These are phyloP conservation scores for Tetraneura akinire DNA, from an alignment of 1,140 invertebrate genomes.

Conservation along the genomic window DNA sequence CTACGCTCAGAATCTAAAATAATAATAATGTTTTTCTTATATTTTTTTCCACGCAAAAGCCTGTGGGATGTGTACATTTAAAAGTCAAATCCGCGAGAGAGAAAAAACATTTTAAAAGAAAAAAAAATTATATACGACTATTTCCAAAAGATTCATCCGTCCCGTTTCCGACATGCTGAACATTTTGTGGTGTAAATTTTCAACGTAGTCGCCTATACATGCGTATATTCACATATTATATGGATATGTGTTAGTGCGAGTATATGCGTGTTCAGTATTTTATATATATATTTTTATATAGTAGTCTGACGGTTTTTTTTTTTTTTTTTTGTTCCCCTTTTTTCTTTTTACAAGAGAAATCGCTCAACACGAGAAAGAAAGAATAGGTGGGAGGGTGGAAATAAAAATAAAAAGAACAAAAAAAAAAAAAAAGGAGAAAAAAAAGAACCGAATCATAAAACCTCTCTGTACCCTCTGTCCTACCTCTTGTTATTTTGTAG, in stretches of 20 bases:
- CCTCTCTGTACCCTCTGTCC: constrained; percentile 42
- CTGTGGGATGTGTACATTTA: neutral
- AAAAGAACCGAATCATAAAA: constrained; percentile 51
- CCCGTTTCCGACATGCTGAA: neutral
- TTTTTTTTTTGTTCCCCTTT: constrained; percentile 32
- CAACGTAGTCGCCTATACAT: constrained; percentile 24
- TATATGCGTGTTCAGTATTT: neutral
- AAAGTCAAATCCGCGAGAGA: constrained; percentile 11
- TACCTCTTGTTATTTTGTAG: constrained; percentile 31
- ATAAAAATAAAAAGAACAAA: constrained; percentile 29
- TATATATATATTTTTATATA: neutral
- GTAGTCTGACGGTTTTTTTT: constrained; percentile 28
- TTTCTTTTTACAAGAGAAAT: constrained; percentile 50
- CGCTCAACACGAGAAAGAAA: constrained; percentile 27
- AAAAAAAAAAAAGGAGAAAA: constrained; percentile 26
- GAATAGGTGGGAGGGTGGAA: neutral
- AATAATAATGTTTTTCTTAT: neutral
- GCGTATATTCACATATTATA: neutral
- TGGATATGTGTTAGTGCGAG: neutral
- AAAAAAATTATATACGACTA: constrained; percentile 47
- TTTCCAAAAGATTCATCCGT: constrained; percentile 23
- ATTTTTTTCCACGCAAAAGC: neutral
- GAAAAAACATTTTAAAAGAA: constrained; percentile 13
- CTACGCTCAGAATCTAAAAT: too few species aligned
- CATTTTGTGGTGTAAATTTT: constrained; percentile 49